Conservation (phyloP, 1,140 invertebrate genomes). For the Ceratoteleas bidentatus region DNA sequence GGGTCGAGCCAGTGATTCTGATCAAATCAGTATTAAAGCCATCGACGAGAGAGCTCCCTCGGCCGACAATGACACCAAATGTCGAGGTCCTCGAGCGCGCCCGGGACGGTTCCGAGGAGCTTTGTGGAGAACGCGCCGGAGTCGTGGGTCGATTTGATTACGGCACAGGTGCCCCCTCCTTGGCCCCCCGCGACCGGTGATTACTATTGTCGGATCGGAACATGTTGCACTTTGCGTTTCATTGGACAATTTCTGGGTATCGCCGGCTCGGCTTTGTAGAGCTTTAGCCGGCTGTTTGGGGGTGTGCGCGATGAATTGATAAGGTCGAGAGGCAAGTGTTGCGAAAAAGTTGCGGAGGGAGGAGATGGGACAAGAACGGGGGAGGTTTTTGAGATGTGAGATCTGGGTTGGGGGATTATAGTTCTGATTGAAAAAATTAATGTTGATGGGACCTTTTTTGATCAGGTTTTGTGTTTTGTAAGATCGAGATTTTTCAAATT, state of each 20-base stretch:
- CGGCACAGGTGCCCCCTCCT: slow-evolving; percentile 61
- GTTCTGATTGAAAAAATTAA: too few relatives aligned
- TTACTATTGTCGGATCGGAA: slow-evolving; percentile 44
- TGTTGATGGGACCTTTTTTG: too few relatives aligned
- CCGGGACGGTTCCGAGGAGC: slow-evolving; percentile 50
- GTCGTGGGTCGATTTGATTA: slow-evolving; percentile 71
- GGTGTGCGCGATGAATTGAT: not conserved
- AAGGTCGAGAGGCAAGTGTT: not conserved
- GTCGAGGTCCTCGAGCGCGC: slow-evolving; percentile 64
- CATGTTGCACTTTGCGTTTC: slow-evolving; percentile 75
- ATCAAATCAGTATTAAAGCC: slow-evolving; percentile 78
- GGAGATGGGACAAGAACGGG: too few relatives aligned
- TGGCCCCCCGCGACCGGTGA: slow-evolving; percentile 8
- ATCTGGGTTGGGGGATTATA: too few relatives aligned
- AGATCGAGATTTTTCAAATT: too few relatives aligned
- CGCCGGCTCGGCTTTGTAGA: not conserved
- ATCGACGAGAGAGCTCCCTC: slow-evolving; percentile 58
- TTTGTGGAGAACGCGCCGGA: slow-evolving; percentile 71
- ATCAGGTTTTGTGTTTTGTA: too few relatives aligned
- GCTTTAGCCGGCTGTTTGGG: not conserved
- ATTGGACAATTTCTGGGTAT: slow-evolving; percentile 57
- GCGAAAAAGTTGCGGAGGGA: not conserved
- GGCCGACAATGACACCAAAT: slow-evolving; percentile 77
- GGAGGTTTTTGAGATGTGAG: too few relatives aligned
- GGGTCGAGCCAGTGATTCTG: slow-evolving; percentile 69